phyloP scores from a whole-genome alignment of 2,888 invertebrate genomes.

The Caenorhabditis panamensis region DNA sequence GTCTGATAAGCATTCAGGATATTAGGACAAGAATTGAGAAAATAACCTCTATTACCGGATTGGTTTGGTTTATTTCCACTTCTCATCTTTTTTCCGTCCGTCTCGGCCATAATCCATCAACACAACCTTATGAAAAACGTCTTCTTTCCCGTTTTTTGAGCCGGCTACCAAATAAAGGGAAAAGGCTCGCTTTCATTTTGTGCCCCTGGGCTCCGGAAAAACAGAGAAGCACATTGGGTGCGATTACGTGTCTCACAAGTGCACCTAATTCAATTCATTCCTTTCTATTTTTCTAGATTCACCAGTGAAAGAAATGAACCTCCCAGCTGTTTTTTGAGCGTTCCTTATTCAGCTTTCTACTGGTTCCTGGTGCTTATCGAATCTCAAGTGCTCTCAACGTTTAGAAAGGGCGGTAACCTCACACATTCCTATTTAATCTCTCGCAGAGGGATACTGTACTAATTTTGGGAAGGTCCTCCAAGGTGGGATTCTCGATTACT shows the following conservation, averaged over 20 bases:
- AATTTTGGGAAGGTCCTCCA: too few species aligned
- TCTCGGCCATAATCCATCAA: constrained; percentile 27
- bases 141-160: not conserved
- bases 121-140: constrained; percentile 7
- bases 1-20: too few species aligned
- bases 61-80: not conserved
- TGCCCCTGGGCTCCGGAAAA: constrained; percentile 6
- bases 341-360: not conserved
- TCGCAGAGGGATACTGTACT: too few species aligned
- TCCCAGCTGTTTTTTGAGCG: constrained; percentile 11
- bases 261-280: constrained; percentile 27
- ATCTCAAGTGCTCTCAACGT: not conserved
- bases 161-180: constrained; percentile 16
- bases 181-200: not conserved
- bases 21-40: too few species aligned
- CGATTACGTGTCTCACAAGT: constrained; percentile 23
- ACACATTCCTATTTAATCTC: too few species aligned
- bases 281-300: constrained; percentile 6
- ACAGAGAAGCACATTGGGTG: constrained; percentile 11
- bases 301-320: not conserved
- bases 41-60: not conserved
- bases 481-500: too few species aligned
- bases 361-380: not conserved
- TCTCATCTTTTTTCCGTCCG: not conserved
- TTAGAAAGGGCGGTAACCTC: too few species aligned